A percentile compares a stretch with the other conserved stretches of the same genome.
Evolutionary conservation across 1,140 invertebrate species (phyloP).

Genomic region (Sminthurides bifidus): DNA sequence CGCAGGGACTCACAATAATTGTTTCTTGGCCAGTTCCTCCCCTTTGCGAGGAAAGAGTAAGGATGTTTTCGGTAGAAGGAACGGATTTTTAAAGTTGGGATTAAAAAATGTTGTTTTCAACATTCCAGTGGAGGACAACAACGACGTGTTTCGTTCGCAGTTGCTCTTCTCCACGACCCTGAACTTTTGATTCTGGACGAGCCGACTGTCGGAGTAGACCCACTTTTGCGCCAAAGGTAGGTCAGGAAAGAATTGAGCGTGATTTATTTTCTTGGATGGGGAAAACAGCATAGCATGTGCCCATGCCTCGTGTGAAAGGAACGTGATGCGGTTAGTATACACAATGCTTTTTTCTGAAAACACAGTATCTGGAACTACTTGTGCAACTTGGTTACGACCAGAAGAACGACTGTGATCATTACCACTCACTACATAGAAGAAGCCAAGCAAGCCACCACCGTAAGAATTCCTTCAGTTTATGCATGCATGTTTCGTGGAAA

Average conservation of each 20-base stretch:
- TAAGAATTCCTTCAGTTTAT: slow-evolving; percentile 38
- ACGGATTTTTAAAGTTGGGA: background rate
- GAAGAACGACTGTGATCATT: slow-evolving; percentile 78
- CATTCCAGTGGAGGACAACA: slow-evolving; percentile 89
- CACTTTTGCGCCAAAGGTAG: slow-evolving; percentile 66
- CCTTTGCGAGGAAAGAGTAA: background rate
- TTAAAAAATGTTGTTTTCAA: slow-evolving; percentile 28
- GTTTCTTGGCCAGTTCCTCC: no score
- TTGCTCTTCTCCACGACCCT: slow-evolving; percentile 83
- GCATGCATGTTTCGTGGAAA: no score
- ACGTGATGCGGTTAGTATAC: background rate
- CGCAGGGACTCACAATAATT: no score
- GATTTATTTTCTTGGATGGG: background rate
- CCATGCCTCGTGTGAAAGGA: no score
- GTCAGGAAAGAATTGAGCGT: no score
- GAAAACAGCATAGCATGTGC: background rate
- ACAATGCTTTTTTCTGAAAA: slow-evolving; percentile 35
- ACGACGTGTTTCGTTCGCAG: slow-evolving; percentile 79
- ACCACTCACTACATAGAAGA: slow-evolving; percentile 92
- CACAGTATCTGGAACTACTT: slow-evolving; percentile 90
- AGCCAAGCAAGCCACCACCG: slow-evolving; percentile 71
- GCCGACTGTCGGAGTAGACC: slow-evolving; percentile 83
- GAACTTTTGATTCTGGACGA: slow-evolving; percentile 87
- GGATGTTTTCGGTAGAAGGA: no score
- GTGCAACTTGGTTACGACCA: slow-evolving; percentile 65